These are phyloP conservation scores for Drosophila austrosaltans DNA, from an alignment of 2,888 invertebrate genomes.

Conservation along the genomic window DNA sequence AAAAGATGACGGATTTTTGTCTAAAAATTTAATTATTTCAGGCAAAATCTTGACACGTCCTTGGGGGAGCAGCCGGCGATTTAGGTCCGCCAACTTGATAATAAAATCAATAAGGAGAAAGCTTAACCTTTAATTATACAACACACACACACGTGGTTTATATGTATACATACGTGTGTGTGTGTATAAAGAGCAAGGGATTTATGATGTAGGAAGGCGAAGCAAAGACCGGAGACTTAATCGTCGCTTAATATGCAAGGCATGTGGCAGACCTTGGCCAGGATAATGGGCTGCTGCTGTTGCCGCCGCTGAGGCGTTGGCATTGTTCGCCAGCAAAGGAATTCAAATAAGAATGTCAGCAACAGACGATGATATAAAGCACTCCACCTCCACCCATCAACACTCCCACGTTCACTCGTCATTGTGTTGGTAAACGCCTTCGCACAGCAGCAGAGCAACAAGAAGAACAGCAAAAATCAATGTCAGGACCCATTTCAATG, in stretches of 20 bases:
- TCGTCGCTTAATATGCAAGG: constrained; percentile 73
- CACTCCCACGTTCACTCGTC: not conserved
- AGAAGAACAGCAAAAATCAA: constrained; percentile 66
- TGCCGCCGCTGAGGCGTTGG: constrained; percentile 9
- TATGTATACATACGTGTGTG: not conserved
- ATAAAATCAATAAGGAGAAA: constrained; percentile 66
- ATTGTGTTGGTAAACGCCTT: not conserved
- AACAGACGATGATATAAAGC: constrained; percentile 27
- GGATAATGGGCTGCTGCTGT: constrained; percentile 21
- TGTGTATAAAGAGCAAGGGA: constrained; percentile 20
- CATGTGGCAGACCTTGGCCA: constrained; percentile 60
- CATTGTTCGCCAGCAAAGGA: constrained; percentile 36
- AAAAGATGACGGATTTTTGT: constrained; percentile 7
- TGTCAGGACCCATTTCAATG: constrained; percentile 49
- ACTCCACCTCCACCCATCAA: not conserved
- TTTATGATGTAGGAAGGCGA: constrained; percentile 61
- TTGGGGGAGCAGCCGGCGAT: constrained; percentile 11
- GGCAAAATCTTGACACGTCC: constrained; percentile 33
- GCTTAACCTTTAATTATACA: constrained; percentile 67
- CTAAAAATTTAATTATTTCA: constrained; percentile 60
- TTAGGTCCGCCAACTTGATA: constrained; percentile 39
- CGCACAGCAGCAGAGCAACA: not conserved
- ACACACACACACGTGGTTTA: constrained; percentile 17
- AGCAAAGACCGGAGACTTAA: constrained; percentile 45
- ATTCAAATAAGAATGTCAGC: constrained; percentile 65